Evolutionary conservation across 1,140 invertebrate genomes (phyloP), one percentile per base, ranked within the genome.

Genomic region (Pseudomyrmex cubaensis): DNA sequence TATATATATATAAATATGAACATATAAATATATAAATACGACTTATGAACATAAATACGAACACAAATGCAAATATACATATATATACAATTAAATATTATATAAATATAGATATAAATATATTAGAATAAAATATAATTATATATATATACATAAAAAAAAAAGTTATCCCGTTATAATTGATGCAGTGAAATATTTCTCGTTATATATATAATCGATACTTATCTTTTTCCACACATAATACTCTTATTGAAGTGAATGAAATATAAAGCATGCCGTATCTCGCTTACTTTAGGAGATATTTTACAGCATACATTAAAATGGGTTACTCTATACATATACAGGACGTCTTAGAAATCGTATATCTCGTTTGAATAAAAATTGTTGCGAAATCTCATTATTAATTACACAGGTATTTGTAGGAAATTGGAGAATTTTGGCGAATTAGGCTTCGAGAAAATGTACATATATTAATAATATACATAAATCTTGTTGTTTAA

Each of bases 261-360:
- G 46, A 70, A 59, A 48, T 50, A 52, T 46, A 50, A 72, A 25
- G 52, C 20, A 70, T 72, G 20, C n/a, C 52, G 44, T 35, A 70
- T 59, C 44, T 59, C 15, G 44, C 66, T 80, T 80, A 17, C 59
- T 61, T 48, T 72, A 48, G 20, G 50, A 80, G 22, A 80, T 70
- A 80, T 80, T 80, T 80, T 67, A 59, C 76, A 25, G 66, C 66
- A 80, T 72, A 70, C 66, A 80, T 80, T 80, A 80, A 72, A 80
- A 80, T 80, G 22, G 54, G 66, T 70, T 70, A 59, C 44, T 80
- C 20, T 59, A 54, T 59, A 69, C 17, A n/a, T 56, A 48, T 56
- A 48, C 59, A 72, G 76, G 17, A 59, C 35, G 25, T 61, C 22
- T 59, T 59, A 50, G 54, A 72, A 72, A n/a, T 48, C 22, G 22